Evolutionary conservation across 2,888 invertebrate species (phyloP).

Genomic region (Graphium colonna): DNA sequence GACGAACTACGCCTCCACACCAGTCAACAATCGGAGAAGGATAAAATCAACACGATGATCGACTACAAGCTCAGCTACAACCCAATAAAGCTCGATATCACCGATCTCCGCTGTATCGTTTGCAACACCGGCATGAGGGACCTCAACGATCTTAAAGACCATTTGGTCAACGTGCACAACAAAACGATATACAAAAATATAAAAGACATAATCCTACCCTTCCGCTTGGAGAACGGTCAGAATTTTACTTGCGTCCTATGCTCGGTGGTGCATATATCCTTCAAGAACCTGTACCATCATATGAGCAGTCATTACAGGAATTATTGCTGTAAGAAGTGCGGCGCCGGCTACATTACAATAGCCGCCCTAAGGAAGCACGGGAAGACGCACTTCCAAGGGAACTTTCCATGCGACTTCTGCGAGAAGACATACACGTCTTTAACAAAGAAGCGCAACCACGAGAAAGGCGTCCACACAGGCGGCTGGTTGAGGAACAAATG

Average conservation of each 20-base stretch:
- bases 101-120: slow-evolving; percentile 56
- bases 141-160: slow-evolving; percentile 62
- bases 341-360: slow-evolving; percentile 66
- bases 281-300: slow-evolving; percentile 69
- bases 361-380: slow-evolving; percentile 69
- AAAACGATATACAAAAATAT: slow-evolving; percentile 63
- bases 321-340: slow-evolving; percentile 71
- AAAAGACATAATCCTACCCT: slow-evolving; percentile 70
- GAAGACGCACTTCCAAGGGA: slow-evolving; percentile 69
- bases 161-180: slow-evolving; percentile 52
- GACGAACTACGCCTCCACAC: slow-evolving; percentile 60
- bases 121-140: slow-evolving; percentile 59
- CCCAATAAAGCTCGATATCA: slow-evolving; percentile 71
- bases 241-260: slow-evolving; percentile 66
- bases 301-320: slow-evolving; percentile 74
- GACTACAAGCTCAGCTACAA: slow-evolving; percentile 74
- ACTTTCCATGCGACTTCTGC: slow-evolving; percentile 77
- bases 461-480: slow-evolving; percentile 67
- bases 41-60: slow-evolving; percentile 67
- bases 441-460: slow-evolving; percentile 67
- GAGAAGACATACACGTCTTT: slow-evolving; percentile 75
- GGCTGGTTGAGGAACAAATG: slow-evolving; percentile 74
- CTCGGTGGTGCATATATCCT: slow-evolving; percentile 64
- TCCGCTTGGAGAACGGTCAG: slow-evolving; percentile 59
- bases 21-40: slow-evolving; percentile 58